These are phyloP conservation scores for honey bee (Apis mellifera) DNA, from an alignment of 1,140 invertebrate genomes.

Conservation along the genomic window Amel_HAv3.1 CM009931.2:11506001-11506500, in stretches of 20 bases:
- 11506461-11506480: too few relatives aligned
- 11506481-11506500: not conserved
- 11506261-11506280: not conserved
- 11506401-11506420: not conserved
- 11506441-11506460: not conserved
- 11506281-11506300: not conserved
- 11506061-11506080: slow-evolving; percentile 32
- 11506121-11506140: slow-evolving; percentile 7
- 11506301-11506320: not conserved
- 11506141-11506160: not conserved
- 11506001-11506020: not conserved
- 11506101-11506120: not conserved
- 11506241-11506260: not conserved
- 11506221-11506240: not conserved
- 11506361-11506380: too few relatives aligned
- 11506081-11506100: not conserved
- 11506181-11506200: not conserved
- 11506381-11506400: too few relatives aligned
- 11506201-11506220: not conserved
- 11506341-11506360: too few relatives aligned
- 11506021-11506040: not conserved
- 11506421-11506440: not conserved
- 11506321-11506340: not conserved
- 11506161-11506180: not conserved
- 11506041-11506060: slow-evolving; percentile 34